Percentiles rank a stretch among this genome's conserved stretches.
Evolutionary conservation across 2,113 vertebrate genomes (phyloP).

Genomic region (Salminus brasiliensis): DNA sequence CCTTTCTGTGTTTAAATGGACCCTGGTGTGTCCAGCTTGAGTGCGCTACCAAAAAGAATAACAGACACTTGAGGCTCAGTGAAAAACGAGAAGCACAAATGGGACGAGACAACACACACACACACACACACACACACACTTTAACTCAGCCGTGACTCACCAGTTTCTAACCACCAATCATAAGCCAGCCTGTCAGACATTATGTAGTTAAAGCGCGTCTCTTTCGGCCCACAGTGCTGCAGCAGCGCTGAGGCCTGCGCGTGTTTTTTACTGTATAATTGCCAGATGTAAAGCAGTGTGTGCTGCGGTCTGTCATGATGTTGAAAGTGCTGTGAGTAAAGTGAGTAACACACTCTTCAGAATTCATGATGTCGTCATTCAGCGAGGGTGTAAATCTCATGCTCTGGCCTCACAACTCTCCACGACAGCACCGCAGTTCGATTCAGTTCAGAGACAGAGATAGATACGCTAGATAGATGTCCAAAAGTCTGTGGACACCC

Average conservation of each 20-base stretch:
- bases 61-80: constrained; percentile 36
- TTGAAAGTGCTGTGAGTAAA: no score
- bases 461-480: no score
- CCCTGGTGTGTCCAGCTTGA: constrained; percentile 27
- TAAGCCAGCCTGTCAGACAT: neutral
- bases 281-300: neutral
- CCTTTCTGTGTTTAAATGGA: constrained; percentile 32
- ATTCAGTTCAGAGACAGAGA: no score
- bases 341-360: no score
- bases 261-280: neutral
- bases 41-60: constrained; percentile 31
- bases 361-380: no score
- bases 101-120: neutral
- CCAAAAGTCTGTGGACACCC: no score
- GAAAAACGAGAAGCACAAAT: constrained; percentile 29
- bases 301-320: no score
- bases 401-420: no score
- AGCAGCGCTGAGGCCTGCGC: neutral
- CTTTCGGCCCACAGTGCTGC: neutral
- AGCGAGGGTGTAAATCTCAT: no score
- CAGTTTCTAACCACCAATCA: neutral
- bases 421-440: no score
- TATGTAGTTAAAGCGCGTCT: neutral
- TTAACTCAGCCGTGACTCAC: constrained; percentile 25
- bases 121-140: neutral